Base-by-base conservation (phyloP, 2,797 vertebrate species). In the Pangasius djambal region DNA sequence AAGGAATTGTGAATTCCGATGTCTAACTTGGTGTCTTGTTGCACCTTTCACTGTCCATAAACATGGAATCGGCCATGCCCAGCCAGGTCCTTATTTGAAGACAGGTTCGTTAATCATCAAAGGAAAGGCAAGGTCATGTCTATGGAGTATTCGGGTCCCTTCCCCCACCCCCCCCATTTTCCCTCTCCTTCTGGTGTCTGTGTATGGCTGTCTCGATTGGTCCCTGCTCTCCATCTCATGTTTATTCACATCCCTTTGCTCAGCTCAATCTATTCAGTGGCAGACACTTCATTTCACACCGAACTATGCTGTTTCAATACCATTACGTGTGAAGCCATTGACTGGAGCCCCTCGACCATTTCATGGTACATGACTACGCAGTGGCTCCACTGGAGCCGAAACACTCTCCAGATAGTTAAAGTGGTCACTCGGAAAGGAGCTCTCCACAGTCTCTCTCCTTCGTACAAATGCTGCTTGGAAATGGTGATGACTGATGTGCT, bases 41-140 rank as follows among this genome's bases (percentile, higher is more conserved):
- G 85, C 78, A 86, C 86, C 87, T 90, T 91, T 83, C 25, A 40
- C 34, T 16, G 16, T 20, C 93, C 86, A 94, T 96, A 96, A 96
- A 96, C 92, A 93, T 93, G 94, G 94, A 94, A 94, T 91, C 91
- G 28, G 12, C 61, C 40, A 79, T 91, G 90, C 89, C 84, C 89
- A 85, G 87, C 89, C 65, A 92, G 81, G 25, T 63, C 93, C 90
- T 90, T 94, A 90, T 94, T 94, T 93, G 91, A 93, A 92, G 92
- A 89, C 84, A 90, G 90, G 90, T 90, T 92, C 90, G 93, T 94
- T 92, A 93, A 94, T 94, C 89, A 86, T 83, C 91, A 92, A 93
- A 90, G 92, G 89, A 94, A 93, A 90, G 91, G 78, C 93, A 95
- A 95, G 94, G 95, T 95, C 94, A 92, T 92, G 92, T 95, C 92